Base-by-base conservation (phyloP, 2,888 invertebrate genomes). In the Galerucella nymphaeae region DNA sequence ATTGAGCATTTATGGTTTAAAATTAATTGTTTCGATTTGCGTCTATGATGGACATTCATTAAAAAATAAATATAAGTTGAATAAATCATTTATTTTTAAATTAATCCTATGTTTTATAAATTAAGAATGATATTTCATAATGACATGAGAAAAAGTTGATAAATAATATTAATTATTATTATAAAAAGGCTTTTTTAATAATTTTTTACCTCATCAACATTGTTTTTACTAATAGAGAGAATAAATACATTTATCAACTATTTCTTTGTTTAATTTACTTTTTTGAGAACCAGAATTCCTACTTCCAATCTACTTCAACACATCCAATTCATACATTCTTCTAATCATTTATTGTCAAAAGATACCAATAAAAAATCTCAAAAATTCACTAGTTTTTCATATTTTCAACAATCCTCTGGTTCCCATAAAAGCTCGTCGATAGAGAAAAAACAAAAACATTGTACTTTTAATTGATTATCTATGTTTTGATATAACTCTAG, bases 401-500 rank as follows among this genome's bases (percentile, higher is more conserved):
- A 9, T 30, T 30, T 30, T 30, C 30, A 30, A 30, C 6, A 9
- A 38, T 38, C 30, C 50, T 50, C 64, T 64, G 64, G 64, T 64
- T 30, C 50, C 13, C 64, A 64, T 30, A 64, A 64, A 50, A 53
- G n/a, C 11, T 9, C 16, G 3, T 9, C 16, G 3, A 8, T 11
- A 53, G 18, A 18, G 20, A 48, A 48, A 48, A 71, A 18, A 57
- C 23, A 55, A 71, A 38, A 45, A 20, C 23, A 14, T 11, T 18
- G 18, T 66, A 30, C 5, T 30, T 30, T 23, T 66, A 61, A 18
- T 72, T 80, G 76, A 79, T 82, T 82, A 84, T 84, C 83, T 83
- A 87, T 90, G 90, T 88, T 90, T 89, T 88, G 91, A 88, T 87
- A 89, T 88, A 87, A 90, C 90, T 88, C 91, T 89, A 87, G 92